These are phyloP conservation scores for Phymanthus crucifer DNA, from an alignment of 92 coral and sea anemone species.

Conservation along the genomic window DNA sequence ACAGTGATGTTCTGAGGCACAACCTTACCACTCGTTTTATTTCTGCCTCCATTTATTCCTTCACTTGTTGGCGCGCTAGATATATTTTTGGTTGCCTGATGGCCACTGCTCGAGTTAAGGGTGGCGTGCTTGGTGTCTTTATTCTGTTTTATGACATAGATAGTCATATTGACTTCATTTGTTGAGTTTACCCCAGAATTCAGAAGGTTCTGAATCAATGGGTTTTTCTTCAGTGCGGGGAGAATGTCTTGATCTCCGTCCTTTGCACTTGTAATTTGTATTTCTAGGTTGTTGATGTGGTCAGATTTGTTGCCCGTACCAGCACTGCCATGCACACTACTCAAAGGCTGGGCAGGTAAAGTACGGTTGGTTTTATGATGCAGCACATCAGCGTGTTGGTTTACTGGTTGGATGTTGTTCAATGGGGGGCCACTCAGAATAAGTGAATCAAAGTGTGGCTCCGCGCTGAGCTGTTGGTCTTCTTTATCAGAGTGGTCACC, in stretches of 20 bases:
- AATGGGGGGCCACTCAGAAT: constrained; percentile 13
- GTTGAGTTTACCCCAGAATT: not conserved
- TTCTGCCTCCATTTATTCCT: not conserved
- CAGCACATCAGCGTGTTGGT: not conserved
- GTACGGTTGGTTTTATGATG: not conserved
- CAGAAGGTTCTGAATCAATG: not conserved
- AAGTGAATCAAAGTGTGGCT: constrained; percentile 11
- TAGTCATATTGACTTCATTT: constrained; percentile 12
- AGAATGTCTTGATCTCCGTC: not conserved
- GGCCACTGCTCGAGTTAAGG: not conserved
- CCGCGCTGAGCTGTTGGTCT: too few species aligned
- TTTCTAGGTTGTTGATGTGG: not conserved
- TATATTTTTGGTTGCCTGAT: not conserved
- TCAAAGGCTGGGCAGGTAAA: not conserved
- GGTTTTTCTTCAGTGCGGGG: not conserved
- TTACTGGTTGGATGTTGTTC: constrained; percentile 5
- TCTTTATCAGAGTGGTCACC: too few species aligned
- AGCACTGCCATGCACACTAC: not conserved
- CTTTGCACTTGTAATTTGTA: not conserved
- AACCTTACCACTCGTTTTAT: not conserved
- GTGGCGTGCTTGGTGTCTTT: not conserved
- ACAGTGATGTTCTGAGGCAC: constrained; percentile 12
- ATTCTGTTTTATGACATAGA: not conserved
- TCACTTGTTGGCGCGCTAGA: not conserved
- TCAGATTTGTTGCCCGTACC: not conserved